Base-by-base conservation (phyloP, 2,888 invertebrate genomes). In the Tineola bisselliella region DNA sequence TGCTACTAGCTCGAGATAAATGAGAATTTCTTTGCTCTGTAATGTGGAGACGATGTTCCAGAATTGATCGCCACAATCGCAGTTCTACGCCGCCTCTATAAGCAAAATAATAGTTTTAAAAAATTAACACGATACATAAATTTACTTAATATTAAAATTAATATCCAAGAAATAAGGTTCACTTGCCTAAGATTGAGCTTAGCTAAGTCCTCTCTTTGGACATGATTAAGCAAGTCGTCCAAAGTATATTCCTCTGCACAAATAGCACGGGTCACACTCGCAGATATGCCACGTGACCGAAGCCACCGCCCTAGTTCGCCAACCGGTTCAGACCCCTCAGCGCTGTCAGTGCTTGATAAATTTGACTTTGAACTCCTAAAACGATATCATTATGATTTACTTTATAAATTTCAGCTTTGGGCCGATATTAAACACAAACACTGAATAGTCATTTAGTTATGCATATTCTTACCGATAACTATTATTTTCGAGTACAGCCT, bases 41-140 rank as follows among this genome's bases (percentile, higher is more conserved):
- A 17, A 57, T 25, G 62, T 75, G 76, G 0, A 79, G 64, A 0
- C 92, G 87, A 70, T 91, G 89, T 52, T 91, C 89, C 62, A 90
- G 77, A 61, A 97, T 91, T 0, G 94, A 93, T 64, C 92, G 91
- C 97, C 97, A 97, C 64, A 97, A 84, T 61, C 93, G 90, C 57
- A 96, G 90, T 73, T 96, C 94, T 19, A 94, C 89, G 44, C 96
- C 96, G 61, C 94, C 93, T 73, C 94, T 94, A 81, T 61, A 74
- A 74, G 65, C 64, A 69, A 66, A 62, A 64, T 62, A n/a, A n/a
- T n/a, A n/a, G n/a, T n/a, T n/a, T n/a, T n/a, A n/a, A n/a, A n/a
- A n/a, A n/a, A n/a, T n/a, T n/a, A n/a, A n/a, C n/a, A n/a, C n/a
- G n/a, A n/a, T n/a, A n/a, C n/a, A n/a, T n/a, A n/a, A n/a, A n/a